These are phyloP conservation scores for Anolis carolinensis DNA, from an alignment of 2,113 vertebrate genomes.

Conservation along the genomic window DNA sequence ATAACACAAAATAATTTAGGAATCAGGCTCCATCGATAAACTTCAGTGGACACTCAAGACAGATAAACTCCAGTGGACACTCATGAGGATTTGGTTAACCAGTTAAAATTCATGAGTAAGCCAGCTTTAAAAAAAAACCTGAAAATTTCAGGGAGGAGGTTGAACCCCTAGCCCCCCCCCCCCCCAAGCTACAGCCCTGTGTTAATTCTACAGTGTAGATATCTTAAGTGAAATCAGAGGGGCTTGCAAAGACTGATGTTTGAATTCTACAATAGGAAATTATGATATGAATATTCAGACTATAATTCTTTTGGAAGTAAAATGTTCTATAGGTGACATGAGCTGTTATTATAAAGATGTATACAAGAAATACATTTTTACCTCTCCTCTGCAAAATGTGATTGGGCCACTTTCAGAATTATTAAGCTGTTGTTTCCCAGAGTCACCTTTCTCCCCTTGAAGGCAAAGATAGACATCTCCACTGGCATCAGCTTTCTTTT, in stretches of 20 bases:
- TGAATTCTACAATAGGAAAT: not conserved
- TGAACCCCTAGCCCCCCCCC: too few species aligned
- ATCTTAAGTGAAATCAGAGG: not conserved
- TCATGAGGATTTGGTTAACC: too few species aligned
- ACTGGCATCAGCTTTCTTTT: slow-evolving; percentile 57
- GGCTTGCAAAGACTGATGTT: not conserved
- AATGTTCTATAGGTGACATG: not conserved
- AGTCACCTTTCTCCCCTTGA: slow-evolving; percentile 65
- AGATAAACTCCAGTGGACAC: too few species aligned
- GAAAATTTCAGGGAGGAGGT: too few species aligned
- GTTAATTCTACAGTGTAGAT: too few species aligned
- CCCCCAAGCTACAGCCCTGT: too few species aligned
- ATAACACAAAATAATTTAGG: too few species aligned
- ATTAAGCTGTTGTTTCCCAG: slow-evolving; percentile 58
- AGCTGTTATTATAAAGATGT: slow-evolving; percentile 1
- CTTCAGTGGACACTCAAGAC: too few species aligned
- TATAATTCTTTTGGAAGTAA: not conserved
- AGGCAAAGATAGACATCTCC: slow-evolving; percentile 62
- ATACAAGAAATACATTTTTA: slow-evolving; percentile 47
- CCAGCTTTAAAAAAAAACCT: too few species aligned
- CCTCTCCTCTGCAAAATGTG: slow-evolving; percentile 66
- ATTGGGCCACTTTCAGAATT: slow-evolving; percentile 40
- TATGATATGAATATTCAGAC: not conserved
- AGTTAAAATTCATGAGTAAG: too few species aligned
- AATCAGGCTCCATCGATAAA: too few species aligned